Base-by-base conservation (phyloP, 2,113 vertebrate species). In the Fulica atra region DNA sequence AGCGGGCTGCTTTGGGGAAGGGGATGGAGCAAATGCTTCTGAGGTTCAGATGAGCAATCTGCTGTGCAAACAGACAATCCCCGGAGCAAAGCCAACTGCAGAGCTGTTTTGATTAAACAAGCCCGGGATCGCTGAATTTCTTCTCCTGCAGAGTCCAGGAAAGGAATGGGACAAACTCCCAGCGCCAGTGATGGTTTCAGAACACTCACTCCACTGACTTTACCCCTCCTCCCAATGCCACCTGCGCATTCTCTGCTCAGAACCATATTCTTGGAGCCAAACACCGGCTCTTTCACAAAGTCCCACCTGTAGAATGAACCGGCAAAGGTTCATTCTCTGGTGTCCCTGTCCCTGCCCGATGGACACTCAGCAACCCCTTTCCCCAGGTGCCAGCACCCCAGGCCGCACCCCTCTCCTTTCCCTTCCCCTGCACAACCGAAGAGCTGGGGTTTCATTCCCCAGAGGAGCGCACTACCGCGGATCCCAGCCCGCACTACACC, bases 381-480 rank as follows among this genome's bases (percentile, higher is more conserved):
- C 50, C 2, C 28, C 3, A 1, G 7, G 4, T 25, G 42, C 17
- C 70, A n/a, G 0, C 11, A 0, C 4, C 35, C 8, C 31, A 6
- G 15, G 7, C 14, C 11, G 35, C 7, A 4, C 15, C 17, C 2
- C 16, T 24, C 26, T 21, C 6, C n/a, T 25, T 7, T 21, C n/a
- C 16, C 20, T 51, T 68, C 25, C 7, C 31, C 5, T 61, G 2
- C 1, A 9, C 16, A 26, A 50, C 26, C 10, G 1, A 14, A 54
- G 6, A 11, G 4, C 17, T 46, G 42, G 42, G 42, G 33, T 16
- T 23, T 10, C 3, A 8, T 53, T 53, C 13, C 11, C 51, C 25
- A 2, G 0, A 3, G 38, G 13, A 35, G 33, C 1, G 6, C 33
- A 17, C 33, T 21, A 51, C 7, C 18, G 23, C 20, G 15, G 25